phyloP scores from a whole-genome alignment of 30 jellyfish, hydroid and myxozoan species.

The Clytia hemisphaerica region DNA sequence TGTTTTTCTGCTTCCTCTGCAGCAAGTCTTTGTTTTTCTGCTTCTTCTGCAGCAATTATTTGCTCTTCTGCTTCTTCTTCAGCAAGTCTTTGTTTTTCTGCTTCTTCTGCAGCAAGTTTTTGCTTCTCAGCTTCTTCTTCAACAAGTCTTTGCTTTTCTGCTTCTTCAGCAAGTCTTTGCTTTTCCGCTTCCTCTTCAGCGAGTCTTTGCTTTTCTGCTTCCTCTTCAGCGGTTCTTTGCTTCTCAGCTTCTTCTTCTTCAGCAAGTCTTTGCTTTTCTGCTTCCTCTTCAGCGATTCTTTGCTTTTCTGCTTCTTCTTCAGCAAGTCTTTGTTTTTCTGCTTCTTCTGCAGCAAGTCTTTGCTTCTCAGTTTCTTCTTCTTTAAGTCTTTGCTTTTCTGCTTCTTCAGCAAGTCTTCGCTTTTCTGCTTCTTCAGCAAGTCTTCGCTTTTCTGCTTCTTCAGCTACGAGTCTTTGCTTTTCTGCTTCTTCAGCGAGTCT shows the following conservation, averaged over 20 bases:
- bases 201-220: not conserved
- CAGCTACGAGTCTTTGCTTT: not conserved
- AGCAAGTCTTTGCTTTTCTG: not conserved
- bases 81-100: not conserved
- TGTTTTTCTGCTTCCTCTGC: not conserved
- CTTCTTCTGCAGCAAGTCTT: not conserved
- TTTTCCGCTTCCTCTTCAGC: conserved; percentile 9
- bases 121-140: conserved; percentile 1
- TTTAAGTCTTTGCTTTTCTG: not conserved
- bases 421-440: conserved; percentile 7
- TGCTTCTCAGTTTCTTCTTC: not conserved
- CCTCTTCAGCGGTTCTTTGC: not conserved
- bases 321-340: not conserved
- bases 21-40: not conserved
- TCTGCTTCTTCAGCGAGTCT: not conserved
- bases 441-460: not conserved
- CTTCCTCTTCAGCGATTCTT: not conserved
- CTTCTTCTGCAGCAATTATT: not conserved
- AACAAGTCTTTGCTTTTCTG: not conserved
- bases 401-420: not conserved
- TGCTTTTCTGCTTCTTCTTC: not conserved
- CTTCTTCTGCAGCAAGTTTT: not conserved
- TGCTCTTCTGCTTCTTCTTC: not conserved
- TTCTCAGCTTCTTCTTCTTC: conserved; percentile 16
- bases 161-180: conserved; percentile 5